Percentiles rank a stretch among this genome's conserved stretches.
Evolutionary conservation across 2,113 vertebrate species (phyloP).

Genomic region (Salvelinus fontinalis): DNA sequence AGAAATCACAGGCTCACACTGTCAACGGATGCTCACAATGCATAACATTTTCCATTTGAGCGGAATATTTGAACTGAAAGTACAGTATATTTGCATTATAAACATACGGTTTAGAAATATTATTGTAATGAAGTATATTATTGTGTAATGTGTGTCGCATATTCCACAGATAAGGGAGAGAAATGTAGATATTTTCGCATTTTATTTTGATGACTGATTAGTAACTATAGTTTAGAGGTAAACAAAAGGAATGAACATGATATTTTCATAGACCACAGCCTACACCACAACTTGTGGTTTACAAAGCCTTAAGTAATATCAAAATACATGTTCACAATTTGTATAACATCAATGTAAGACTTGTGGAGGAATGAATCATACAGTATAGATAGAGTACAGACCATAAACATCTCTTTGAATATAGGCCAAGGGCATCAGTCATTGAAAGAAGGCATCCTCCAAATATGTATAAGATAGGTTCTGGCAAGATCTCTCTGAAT

Average conservation of each 20-base stretch:
- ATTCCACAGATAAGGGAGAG: constrained; percentile 19
- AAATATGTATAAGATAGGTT: constrained; percentile 35
- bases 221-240: constrained; percentile 73
- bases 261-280: constrained; percentile 63
- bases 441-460: constrained; percentile 25
- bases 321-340: constrained; percentile 16
- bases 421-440: constrained; percentile 36
- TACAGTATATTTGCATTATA: not conserved
- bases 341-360: constrained; percentile 35
- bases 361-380: constrained; percentile 32
- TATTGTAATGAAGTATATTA: not conserved
- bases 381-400: constrained; percentile 35
- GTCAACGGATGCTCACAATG: not conserved
- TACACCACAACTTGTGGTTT: constrained; percentile 47
- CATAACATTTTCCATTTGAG: too few species aligned
- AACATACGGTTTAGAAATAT: not conserved
- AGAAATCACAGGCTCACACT: not conserved
- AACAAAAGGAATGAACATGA: constrained; percentile 67
- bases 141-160: not conserved
- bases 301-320: constrained; percentile 53
- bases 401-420: constrained; percentile 38
- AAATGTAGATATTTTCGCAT: constrained; percentile 42
- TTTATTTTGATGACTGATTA: constrained; percentile 76
- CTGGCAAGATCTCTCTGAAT: constrained; percentile 28
- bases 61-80: not conserved